A percentile compares a stretch with the other conserved stretches of the same genome.
These are phyloP conservation scores for Strongylocentrotus purpuratus DNA, from an alignment of 35 echinoderm and acorn worm species.

Conservation along the genomic window DNA sequence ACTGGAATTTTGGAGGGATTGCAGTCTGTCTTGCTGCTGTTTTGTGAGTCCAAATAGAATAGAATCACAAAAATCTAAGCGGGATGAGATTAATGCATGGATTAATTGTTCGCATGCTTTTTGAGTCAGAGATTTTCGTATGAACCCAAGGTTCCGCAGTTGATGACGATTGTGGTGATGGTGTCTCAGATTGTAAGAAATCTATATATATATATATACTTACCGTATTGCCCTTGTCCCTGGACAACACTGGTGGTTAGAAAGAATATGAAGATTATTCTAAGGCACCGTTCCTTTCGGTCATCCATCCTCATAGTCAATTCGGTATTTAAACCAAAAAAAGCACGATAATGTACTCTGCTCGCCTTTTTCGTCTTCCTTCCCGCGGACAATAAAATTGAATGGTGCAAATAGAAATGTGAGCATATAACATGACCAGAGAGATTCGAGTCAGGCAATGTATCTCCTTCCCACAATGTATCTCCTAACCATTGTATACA, in stretches of 20 bases:
- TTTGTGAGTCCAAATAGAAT: no score
- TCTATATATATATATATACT: neutral
- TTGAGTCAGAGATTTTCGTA: no score
- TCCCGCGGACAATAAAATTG: neutral
- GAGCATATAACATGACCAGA: neutral
- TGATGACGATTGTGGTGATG: no score
- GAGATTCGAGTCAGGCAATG: neutral
- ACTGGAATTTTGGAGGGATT: no score
- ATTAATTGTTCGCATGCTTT: no score
- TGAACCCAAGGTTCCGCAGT: no score
- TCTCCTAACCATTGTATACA: neutral
- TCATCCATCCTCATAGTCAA: neutral
- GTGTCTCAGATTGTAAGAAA: no score
- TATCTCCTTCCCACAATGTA: neutral
- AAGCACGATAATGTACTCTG: neutral
- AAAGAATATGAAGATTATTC: neutral
- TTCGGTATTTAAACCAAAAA: neutral
- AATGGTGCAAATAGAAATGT: neutral
- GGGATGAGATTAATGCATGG: no score
- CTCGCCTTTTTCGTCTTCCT: neutral
- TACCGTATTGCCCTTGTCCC: neutral
- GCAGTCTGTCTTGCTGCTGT: no score
- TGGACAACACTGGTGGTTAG: neutral
- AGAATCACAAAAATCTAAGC: no score
- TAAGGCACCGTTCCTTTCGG: neutral